Evolutionary conservation across 2,797 vertebrate genomes (phyloP), one percentile per base, ranked within the genome.

Genomic region (Triplophysa bombifrons): DNA sequence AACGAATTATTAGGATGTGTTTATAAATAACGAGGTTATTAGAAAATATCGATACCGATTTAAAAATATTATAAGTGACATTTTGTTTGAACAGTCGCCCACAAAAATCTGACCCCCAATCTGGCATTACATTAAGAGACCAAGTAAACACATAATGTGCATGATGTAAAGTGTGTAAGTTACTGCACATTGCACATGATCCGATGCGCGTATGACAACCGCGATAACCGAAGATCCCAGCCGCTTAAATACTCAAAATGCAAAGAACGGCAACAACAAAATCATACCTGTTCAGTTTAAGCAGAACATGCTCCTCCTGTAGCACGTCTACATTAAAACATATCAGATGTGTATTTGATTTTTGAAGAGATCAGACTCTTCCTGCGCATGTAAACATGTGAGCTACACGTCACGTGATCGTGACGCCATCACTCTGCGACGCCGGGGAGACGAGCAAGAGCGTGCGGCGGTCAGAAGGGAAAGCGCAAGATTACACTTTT

Each of bases 351-450:
- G 11, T 53, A 13, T 65, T 25, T 27, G 19, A 30, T 65, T 56
- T 56, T 73, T 27, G 30, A 64, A 41, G 34, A 34, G 19, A 20
- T 30, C 30, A 3, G 22, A 16, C 44, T 66, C 50, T 79, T 80
- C 69, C 77, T 70, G 77, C 20, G 20, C 22, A 48, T 65, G 77
- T 58, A 80, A 56, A 30, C 50, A 64, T 72, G 53, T 69, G 68
- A 79, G 27, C 25, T 27, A 27, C 25, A 2, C 22, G 8, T 4
- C 81, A 17, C 34, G 25, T 77, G 78, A n/a, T 20, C 1, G 5
- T 2, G 19, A 14, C 79, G 82, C 73, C 79, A 85, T 83, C 79
- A 78, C 1, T 8, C 7, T 3, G 27, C 51, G 81, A 68, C 81
- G 30, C 5, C 56, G 74, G 16, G 14, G 25, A 12, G 2, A 22